phyloP scores from a whole-genome alignment of 2,797 vertebrate genomes.

The Neoniphon sammara region DNA sequence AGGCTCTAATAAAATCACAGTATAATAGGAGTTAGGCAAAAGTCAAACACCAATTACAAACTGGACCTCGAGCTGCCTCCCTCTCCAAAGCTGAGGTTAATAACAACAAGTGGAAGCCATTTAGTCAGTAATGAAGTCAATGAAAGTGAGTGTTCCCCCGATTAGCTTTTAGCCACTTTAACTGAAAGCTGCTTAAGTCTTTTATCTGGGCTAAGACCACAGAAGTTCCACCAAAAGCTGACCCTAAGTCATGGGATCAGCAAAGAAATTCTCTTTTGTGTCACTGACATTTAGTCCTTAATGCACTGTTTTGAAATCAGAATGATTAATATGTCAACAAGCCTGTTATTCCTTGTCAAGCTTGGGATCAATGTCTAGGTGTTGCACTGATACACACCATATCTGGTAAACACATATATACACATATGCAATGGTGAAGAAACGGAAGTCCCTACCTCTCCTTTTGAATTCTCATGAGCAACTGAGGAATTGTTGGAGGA shows the following conservation, averaged over 20 bases:
- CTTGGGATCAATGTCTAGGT: neutral
- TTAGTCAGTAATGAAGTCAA: slow-evolving; percentile 22
- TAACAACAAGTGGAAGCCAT: neutral
- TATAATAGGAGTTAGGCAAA: neutral
- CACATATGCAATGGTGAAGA: slow-evolving; percentile 11
- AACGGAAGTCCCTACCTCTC: slow-evolving; percentile 84
- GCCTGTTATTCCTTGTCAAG: slow-evolving; percentile 8
- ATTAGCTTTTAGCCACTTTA: slow-evolving; percentile 60
- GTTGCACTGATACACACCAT: slow-evolving; percentile 10
- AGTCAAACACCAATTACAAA: neutral
- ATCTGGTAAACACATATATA: neutral
- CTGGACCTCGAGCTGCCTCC: neutral
- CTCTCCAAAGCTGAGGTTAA: neutral
- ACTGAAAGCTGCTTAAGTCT: slow-evolving; percentile 63
- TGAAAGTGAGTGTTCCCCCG: slow-evolving; percentile 23
- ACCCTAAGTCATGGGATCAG: slow-evolving; percentile 63
- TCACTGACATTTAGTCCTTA: slow-evolving; percentile 49
- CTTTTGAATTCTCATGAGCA: slow-evolving; percentile 85
- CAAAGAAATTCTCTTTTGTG: slow-evolving; percentile 58
- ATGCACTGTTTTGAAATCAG: slow-evolving; percentile 20
- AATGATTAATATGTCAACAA: slow-evolving; percentile 40
- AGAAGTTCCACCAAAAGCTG: slow-evolving; percentile 58
- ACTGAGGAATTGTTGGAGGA: slow-evolving; percentile 86
- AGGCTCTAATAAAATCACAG: neutral
- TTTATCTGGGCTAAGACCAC: slow-evolving; percentile 48